phyloP scores from a whole-genome alignment of 2,888 invertebrate genomes.

The Drosophila nr. perissopoda region DNA sequence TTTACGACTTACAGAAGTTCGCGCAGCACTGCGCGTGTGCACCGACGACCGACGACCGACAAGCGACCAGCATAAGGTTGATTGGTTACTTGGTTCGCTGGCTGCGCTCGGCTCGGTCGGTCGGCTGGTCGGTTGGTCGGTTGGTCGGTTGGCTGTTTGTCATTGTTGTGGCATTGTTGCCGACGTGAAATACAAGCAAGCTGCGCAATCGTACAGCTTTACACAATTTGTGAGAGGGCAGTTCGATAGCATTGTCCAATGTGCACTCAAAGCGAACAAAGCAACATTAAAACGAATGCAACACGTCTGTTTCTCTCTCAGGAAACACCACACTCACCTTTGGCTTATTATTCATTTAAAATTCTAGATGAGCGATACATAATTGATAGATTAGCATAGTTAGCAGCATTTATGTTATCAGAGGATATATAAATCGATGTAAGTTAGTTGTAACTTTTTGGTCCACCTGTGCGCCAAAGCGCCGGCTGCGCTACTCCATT shows the following conservation, averaged over 20 bases:
- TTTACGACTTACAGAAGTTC: constrained; percentile 57
- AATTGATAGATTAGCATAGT: not conserved
- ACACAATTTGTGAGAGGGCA: constrained; percentile 63
- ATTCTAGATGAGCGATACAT: not conserved
- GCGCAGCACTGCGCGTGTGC: constrained; percentile 61
- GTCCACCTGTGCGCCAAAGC: constrained; percentile 24
- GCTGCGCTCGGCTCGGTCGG: constrained; percentile 30
- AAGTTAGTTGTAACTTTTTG: constrained; percentile 15
- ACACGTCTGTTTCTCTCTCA: not conserved
- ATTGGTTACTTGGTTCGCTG: constrained; percentile 44
- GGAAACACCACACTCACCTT: not conserved
- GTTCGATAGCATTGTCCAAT: not conserved
- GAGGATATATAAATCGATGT: not conserved
- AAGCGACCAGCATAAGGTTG: constrained; percentile 53
- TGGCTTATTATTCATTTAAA: not conserved
- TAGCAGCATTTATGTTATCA: not conserved
- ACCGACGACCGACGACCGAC: constrained; percentile 28
- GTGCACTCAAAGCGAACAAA: not conserved
- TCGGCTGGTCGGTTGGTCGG: constrained; percentile 11
- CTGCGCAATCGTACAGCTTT: constrained; percentile 74
- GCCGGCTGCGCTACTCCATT: constrained; percentile 34
- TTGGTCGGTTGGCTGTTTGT: constrained; percentile 55
- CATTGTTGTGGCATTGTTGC: constrained; percentile 67
- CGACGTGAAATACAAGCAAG: constrained; percentile 74
- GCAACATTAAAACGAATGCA: not conserved